Evolutionary conservation across 2,113 vertebrate species (phyloP).

Genomic region (Lepus europaeus): DNA sequence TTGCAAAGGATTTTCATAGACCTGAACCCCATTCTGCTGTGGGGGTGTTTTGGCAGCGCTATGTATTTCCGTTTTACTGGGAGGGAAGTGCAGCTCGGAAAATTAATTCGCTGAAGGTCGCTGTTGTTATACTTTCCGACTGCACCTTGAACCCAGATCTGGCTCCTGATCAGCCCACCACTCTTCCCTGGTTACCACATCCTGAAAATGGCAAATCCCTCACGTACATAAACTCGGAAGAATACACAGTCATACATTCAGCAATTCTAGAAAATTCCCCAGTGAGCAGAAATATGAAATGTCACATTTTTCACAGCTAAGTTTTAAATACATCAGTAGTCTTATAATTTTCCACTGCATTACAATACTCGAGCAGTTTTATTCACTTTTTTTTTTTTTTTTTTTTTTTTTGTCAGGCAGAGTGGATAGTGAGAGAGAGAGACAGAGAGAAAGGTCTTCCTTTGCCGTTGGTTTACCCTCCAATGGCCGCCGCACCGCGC

Average conservation of each 20-base stretch:
- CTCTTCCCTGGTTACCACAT: conserved; percentile 23
- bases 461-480: too few relatives aligned
- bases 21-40: conserved; percentile 8
- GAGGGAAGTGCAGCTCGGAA: background rate
- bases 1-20: background rate
- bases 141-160: background rate
- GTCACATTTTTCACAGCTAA: background rate
- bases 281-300: conserved; percentile 16
- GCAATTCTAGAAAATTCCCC: background rate
- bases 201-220: conserved; percentile 12
- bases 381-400: background rate
- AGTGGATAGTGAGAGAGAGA: too few relatives aligned
- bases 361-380: background rate
- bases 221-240: background rate
- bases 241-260: background rate
- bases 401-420: too few relatives aligned
- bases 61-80: conserved; percentile 40
- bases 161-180: background rate
- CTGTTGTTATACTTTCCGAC: background rate
- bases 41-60: conserved; percentile 22
- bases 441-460: too few relatives aligned
- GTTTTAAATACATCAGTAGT: conserved; percentile 10
- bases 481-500: too few relatives aligned
- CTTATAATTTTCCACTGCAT: background rate
- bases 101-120: conserved; percentile 37